Evolutionary conservation across 2,113 vertebrate species (phyloP), one percentile per base, ranked within the genome.

Genomic region (Rhinogobius similis): DNA sequence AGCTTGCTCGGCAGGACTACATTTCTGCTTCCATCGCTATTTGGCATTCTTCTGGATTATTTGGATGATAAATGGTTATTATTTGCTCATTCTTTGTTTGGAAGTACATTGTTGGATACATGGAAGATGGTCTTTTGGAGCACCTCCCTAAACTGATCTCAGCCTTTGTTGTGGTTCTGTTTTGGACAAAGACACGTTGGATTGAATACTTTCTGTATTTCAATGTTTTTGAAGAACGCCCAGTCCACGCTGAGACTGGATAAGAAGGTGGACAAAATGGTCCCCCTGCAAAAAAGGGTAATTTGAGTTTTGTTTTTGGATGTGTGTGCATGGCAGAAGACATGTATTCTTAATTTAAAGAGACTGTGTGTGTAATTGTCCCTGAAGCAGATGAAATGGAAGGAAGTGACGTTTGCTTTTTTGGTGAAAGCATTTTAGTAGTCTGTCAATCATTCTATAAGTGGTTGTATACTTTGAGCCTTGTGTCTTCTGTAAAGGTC

Each of bases 201-300:
- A 75, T 29, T 83, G 78, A 64, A 73, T 70, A n/a, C 78, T 85
- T 75, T 65, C 29, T 64, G 67, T 53, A 67, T 84, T 85, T 46
- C 75, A 77, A 78, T 73, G 67, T 83, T 83, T 70, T 11, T 69
- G 59, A 72, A 65, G 68, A 59, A 26, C 27, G n/a, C 41, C 43
- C 61, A 62, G 67, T 82, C 73, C 69, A 64, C 29, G 18, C 56
- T 13, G 75, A 73, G 78, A 70, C 70, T 58, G 27, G 55, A 58
- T 58, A 18, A 58, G 26, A 76, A 55, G 11, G 65, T 39, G 86
- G 83, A 86, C 73, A 91, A 82, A 55, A 92, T 92, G 89, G 70
- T 91, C 70, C 81, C 87, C 67, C 82, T 84, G 80, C 89, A 88
- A 10, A 92, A 87, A 87, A 88, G 79, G 91, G 90, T 92, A 92